Evolutionary conservation across 2,888 invertebrate genomes (phyloP).

Genomic region (Unio delphinus): DNA sequence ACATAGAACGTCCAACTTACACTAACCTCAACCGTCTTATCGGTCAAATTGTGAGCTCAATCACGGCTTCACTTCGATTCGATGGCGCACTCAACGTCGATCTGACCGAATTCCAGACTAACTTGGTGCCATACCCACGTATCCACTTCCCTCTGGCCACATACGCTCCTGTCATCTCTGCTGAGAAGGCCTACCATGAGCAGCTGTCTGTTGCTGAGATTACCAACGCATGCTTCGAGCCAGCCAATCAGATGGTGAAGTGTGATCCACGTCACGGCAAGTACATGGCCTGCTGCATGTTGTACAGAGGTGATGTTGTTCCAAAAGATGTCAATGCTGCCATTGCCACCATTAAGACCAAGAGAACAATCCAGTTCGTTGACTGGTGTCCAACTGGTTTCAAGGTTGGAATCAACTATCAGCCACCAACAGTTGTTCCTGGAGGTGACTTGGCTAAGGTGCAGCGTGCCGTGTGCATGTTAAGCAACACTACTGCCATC

Average conservation of each 20-base stretch:
- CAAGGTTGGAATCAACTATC: conserved; percentile 30
- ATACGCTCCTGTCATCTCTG: conserved; percentile 92
- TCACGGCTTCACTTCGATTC: conserved; percentile 71
- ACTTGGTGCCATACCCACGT: conserved; percentile 67
- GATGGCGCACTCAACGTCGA: conserved; percentile 73
- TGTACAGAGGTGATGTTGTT: conserved; percentile 69
- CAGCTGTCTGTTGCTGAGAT: conserved; percentile 73
- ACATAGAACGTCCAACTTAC: conserved; percentile 87
- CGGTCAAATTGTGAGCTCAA: conserved; percentile 81
- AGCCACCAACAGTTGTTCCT: conserved; percentile 35
- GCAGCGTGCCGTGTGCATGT: conserved; percentile 72
- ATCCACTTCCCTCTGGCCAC: conserved; percentile 90
- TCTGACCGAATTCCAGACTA: conserved; percentile 72
- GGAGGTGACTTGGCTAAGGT: conserved; percentile 83
- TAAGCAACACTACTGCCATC: conserved; percentile 74
- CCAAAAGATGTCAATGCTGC: conserved; percentile 69
- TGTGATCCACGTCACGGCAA: conserved; percentile 70
- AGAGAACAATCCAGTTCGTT: conserved; percentile 49
- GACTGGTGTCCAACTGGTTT: conserved; percentile 32
- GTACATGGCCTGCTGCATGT: conserved; percentile 73
- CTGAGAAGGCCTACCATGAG: conserved; percentile 95
- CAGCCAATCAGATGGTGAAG: conserved; percentile 67
- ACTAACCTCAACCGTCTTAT: conserved; percentile 92
- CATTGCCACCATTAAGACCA: conserved; percentile 56
- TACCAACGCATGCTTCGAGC: conserved; percentile 62